Evolutionary conservation across 1,140 invertebrate species (phyloP), one percentile per base, ranked within the genome.

Genomic region (Melipona quadrifasciata): DNA sequence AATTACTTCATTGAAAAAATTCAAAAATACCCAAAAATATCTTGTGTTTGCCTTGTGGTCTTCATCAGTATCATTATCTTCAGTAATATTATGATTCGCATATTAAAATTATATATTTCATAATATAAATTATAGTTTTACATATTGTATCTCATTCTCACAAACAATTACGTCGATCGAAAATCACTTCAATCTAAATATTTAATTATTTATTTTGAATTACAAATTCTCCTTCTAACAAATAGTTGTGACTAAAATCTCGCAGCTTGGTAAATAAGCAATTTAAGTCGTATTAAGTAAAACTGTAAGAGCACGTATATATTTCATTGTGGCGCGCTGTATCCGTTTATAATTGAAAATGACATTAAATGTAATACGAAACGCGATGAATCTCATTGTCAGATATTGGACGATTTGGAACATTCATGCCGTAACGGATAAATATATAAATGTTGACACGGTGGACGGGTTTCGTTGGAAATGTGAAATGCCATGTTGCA

Each of bases 21-120:
- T 47, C 39, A 47, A 8, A 47, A 39, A 39, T 39, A 47, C 39
- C 39, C 6, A 8, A 6, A 39, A 39, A 39, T 39, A 39, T 39
- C 39, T 39, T 8, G 6, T 6, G 0, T 0, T 39, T 6, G 4
- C n/a, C n/a, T n/a, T n/a, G n/a, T n/a, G n/a, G n/a, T 39, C 5
- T 8, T 39, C 39, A 39, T 6, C 39, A 39, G 39, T 6, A 2
- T 6, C 39, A 39, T 39, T 8, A 39, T 5, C 39, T 39, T 39
- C 2, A 39, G 39, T 39, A 39, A 39, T 39, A 6, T 39, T 39
- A 39, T 6, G 39, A 39, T 39, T 39, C 6, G 39, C 39, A 39
- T 47, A 47, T 47, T 47, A 10, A 47, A 47, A 47, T 47, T 47
- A 47, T 47, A 47, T 8, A 10, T 8, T 11, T 47, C 39, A 8